Evolutionary conservation across 2,888 invertebrate species (phyloP).

Genomic region (Sminthurides aquaticus): DNA sequence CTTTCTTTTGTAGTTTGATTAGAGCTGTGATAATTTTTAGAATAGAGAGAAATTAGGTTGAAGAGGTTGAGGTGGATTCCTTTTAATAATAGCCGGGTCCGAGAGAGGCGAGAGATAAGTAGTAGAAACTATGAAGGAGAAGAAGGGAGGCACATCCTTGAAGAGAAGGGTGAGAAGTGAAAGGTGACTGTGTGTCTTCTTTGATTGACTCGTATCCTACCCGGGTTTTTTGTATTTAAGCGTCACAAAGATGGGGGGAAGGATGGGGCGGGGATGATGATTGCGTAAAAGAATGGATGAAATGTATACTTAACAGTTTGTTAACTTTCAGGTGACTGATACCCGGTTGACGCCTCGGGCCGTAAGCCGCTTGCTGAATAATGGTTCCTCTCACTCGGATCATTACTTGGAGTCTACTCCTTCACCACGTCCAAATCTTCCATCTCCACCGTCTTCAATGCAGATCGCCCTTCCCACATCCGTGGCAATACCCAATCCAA

Average conservation of each 20-base stretch:
- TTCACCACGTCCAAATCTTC: slow-evolving; percentile 46
- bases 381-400: slow-evolving; percentile 44
- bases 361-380: slow-evolving; percentile 77
- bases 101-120: no score
- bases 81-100: no score
- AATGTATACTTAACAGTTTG: no score
- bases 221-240: no score
- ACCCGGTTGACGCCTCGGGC: slow-evolving; percentile 85
- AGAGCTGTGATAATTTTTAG: not conserved
- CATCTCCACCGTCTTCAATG: slow-evolving; percentile 62
- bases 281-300: no score
- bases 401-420: slow-evolving; percentile 42
- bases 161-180: no score
- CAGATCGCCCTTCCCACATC: slow-evolving; percentile 85
- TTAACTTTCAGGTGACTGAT: slow-evolving; percentile 59
- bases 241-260: no score
- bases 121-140: no score
- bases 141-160: no score
- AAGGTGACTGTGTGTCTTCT: no score
- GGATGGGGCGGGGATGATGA: no score
- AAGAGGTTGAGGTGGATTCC: slow-evolving; percentile 2
- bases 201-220: no score
- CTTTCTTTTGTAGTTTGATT: not conserved
- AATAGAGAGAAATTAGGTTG: not conserved
- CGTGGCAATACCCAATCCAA: slow-evolving; percentile 93